These are phyloP conservation scores for Parapristionchus giblindavisi DNA, from an alignment of 2,888 invertebrate species.

Conservation along the genomic window DNA sequence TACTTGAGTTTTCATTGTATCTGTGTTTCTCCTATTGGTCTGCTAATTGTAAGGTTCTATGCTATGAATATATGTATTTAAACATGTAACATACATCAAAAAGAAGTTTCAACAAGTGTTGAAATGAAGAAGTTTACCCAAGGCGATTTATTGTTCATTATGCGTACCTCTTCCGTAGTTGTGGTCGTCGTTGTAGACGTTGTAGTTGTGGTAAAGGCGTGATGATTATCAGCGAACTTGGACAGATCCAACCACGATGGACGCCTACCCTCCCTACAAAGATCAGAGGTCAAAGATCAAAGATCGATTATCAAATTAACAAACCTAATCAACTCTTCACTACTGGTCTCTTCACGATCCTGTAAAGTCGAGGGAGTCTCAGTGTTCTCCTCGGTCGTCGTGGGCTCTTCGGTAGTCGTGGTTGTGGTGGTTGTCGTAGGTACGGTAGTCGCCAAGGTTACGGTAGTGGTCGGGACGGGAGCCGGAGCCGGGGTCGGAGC, in stretches of 20 bases:
- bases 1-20: no score
- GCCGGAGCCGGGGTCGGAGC: background rate
- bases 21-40: no score
- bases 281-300: background rate
- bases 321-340: constrained; percentile 2
- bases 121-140: no score
- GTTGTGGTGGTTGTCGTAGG: background rate
- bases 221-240: constrained; percentile 26
- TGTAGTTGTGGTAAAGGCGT: background rate
- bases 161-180: constrained; percentile 4
- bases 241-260: constrained; percentile 35
- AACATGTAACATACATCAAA: no score
- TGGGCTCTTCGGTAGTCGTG: constrained; percentile 1
- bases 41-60: no score
- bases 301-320: background rate
- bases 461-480: constrained; percentile 14
- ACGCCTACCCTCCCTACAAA: background rate
- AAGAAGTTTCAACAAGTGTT: no score
- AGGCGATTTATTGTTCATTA: background rate
- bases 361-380: background rate
- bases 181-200: background rate
- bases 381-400: background rate
- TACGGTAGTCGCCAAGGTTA: background rate
- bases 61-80: no score
- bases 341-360: background rate